Base-by-base conservation (phyloP, 2,888 invertebrate species). In the Melitaea athalia region DNA sequence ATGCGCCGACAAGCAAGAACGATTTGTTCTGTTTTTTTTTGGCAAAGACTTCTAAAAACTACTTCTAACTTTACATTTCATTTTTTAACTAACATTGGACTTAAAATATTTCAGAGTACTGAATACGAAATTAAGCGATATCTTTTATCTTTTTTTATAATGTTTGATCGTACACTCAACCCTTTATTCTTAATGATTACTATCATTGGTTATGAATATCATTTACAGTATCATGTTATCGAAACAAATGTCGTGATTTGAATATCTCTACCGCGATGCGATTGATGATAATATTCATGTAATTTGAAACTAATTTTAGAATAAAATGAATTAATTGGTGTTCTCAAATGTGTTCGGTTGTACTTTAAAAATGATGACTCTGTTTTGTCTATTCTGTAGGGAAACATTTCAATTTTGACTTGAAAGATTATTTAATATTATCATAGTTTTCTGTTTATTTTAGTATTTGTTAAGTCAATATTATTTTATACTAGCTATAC, bases 151-250 rank as follows among this genome's bases (percentile, higher is more conserved):
- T 38, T 38, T 15, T 42, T 50, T n/a, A n/a, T 31, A 50, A 62
- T 47, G 49, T 38, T 60, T 64, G 59, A 60, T 64, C 24, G 31
- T 42, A 47, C 42, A 11, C 64, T 65, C 76, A 72, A 76, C 81
- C 83, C 81, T 72, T 68, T 71, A 71, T 73, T 72, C 72, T 74
- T 47, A n/a, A 65, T 24, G 52, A 50, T 45, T 15, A 52, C 31
- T 66, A 65, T 55, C 55, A 55, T 33, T 64, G 78, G 78, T 80
- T 82, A 82, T 87, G 88, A 85, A 90, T 89, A 88, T 86, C 82
- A 88, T 88, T 88, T 88, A 71, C 71, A 66, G 80, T 85, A 85
- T 88, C 83, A 78, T 76, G 78, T 87, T 87, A 76, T 69, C 67
- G 43, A 67, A 72, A 75, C 79, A 77, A 78, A 78, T 81, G 78